These are phyloP conservation scores for Epinotia nisella DNA, from an alignment of 2,888 invertebrate genomes.

Conservation along the genomic window DNA sequence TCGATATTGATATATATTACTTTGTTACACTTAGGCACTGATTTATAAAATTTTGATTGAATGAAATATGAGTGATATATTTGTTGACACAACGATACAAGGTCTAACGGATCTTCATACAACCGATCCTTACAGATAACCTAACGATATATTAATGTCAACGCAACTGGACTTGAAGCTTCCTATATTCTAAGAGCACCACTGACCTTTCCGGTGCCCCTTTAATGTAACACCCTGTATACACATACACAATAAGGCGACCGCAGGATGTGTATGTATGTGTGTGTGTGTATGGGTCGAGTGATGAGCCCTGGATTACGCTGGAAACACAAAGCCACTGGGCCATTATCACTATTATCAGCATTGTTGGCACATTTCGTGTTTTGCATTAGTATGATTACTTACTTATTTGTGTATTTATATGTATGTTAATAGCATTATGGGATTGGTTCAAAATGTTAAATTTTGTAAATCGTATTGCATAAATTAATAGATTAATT, in stretches of 20 bases:
- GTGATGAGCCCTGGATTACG: slow-evolving; percentile 30
- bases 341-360: slow-evolving; percentile 30
- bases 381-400: slow-evolving; percentile 14
- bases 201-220: slow-evolving; percentile 19
- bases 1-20: too few relatives aligned
- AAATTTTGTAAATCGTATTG: not conserved
- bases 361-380: slow-evolving; percentile 13
- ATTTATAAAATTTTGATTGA: too few relatives aligned
- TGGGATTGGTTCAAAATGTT: not conserved
- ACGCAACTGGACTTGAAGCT: slow-evolving; percentile 17
- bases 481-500: too few relatives aligned
- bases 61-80: too few relatives aligned
- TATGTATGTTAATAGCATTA: not conserved
- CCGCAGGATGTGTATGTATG: slow-evolving; percentile 30
- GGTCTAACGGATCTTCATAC: too few relatives aligned
- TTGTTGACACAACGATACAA: not conserved
- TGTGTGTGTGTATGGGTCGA: slow-evolving; percentile 14
- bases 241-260: slow-evolving; percentile 16
- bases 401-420: not conserved
- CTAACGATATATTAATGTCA: slow-evolving; percentile 20
- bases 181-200: slow-evolving; percentile 19
- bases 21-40: too few relatives aligned
- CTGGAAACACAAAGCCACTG: slow-evolving; percentile 26
- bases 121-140: not conserved
- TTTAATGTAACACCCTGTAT: slow-evolving; percentile 17